Conservation (phyloP, 1,140 invertebrate species). For the Panagrolaimus sp. region DNA sequence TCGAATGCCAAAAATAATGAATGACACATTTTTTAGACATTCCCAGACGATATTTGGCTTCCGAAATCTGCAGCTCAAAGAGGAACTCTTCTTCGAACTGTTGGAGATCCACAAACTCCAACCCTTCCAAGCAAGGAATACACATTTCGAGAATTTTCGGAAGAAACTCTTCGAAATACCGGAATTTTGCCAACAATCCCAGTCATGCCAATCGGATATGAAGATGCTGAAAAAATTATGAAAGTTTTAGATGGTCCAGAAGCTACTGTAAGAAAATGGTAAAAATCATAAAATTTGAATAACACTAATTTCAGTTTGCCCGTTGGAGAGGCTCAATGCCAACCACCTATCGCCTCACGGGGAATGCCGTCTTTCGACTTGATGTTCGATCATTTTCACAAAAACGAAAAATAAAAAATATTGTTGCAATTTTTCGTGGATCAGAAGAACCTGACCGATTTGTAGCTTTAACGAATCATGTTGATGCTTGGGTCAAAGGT, state of each 20-base stretch:
- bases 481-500: slow-evolving; percentile 43
- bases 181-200: slow-evolving; percentile 45
- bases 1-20: slow-evolving; percentile 37
- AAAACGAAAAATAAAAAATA: slow-evolving; percentile 39
- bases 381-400: slow-evolving; percentile 28
- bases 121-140: slow-evolving; percentile 40
- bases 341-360: slow-evolving; percentile 33
- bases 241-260: slow-evolving; percentile 33
- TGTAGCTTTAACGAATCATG: slow-evolving; percentile 42
- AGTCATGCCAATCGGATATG: slow-evolving; percentile 47
- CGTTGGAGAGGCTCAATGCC: slow-evolving; percentile 37
- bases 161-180: slow-evolving; percentile 19
- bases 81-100: slow-evolving; percentile 32
- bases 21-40: slow-evolving; percentile 51
- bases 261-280: slow-evolving; percentile 30
- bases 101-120: slow-evolving; percentile 40
- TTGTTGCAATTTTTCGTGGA: slow-evolving; percentile 34
- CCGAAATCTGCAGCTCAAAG: slow-evolving; percentile 62
- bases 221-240: slow-evolving; percentile 36
- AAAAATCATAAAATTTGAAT: slow-evolving; percentile 18
- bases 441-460: slow-evolving; percentile 35
- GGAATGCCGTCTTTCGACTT: slow-evolving; percentile 32
- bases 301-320: slow-evolving; percentile 31
- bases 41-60: slow-evolving; percentile 63
- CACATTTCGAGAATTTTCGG: slow-evolving; percentile 27